Conservation (phyloP, 2,113 vertebrate species). For the Urocitellus parryii region DNA sequence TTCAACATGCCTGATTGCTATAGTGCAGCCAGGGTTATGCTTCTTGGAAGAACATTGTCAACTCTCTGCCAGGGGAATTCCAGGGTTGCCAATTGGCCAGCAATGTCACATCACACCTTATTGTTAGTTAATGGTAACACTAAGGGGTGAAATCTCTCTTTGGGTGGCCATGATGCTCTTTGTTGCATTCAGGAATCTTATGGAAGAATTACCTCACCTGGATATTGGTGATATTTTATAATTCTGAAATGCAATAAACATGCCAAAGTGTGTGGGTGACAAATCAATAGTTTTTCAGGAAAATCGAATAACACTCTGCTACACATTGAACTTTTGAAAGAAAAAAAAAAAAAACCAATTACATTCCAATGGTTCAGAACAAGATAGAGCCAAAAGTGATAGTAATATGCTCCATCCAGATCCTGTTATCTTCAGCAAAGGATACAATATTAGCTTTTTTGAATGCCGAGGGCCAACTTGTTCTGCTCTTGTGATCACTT, state of each 20-base stretch:
- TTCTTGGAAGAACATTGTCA: not conserved
- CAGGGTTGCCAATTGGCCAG: not conserved
- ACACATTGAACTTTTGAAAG: conserved; percentile 28
- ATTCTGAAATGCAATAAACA: not conserved
- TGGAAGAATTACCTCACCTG: conserved; percentile 54
- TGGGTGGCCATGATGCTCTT: conserved; percentile 16
- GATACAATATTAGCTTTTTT: conserved; percentile 33
- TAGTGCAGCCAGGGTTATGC: not conserved
- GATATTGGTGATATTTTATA: conserved; percentile 44
- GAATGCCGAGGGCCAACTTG: not conserved
- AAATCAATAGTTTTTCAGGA: conserved; percentile 41
- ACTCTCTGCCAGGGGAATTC: not conserved
- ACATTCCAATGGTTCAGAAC: not conserved
- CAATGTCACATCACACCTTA: not conserved
- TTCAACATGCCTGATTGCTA: not conserved
- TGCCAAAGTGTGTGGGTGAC: not conserved
- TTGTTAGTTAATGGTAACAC: not conserved
- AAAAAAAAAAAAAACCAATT: not conserved
- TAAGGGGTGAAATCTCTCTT: not conserved
- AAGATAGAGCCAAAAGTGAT: conserved; percentile 13
- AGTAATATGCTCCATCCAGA: not conserved
- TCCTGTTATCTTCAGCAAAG: conserved; percentile 27
- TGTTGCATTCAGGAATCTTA: conserved; percentile 64
- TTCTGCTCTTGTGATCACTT: not conserved
- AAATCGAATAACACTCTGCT: conserved; percentile 31